Conservation (phyloP, 2,113 vertebrate genomes). For the Python bivittatus region DNA sequence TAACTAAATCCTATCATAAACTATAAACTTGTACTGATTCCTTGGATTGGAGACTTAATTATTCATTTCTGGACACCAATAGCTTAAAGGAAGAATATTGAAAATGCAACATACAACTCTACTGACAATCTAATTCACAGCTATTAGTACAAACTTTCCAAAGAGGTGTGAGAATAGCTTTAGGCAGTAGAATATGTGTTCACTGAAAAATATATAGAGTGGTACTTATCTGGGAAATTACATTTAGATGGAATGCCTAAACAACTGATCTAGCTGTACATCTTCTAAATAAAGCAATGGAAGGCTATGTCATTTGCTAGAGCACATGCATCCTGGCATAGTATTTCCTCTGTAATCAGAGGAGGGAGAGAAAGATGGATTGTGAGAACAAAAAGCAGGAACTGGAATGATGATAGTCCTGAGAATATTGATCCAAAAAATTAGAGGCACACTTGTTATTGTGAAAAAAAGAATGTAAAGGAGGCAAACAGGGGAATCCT, state of each 20-base stretch:
- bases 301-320: not conserved
- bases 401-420: not conserved
- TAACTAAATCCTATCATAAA: not conserved
- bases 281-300: not conserved
- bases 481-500: not conserved
- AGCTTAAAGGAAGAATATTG: not conserved
- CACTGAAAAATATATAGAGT: not conserved
- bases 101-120: not conserved
- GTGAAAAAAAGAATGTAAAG: not conserved
- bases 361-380: not conserved
- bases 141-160: not conserved
- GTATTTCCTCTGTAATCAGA: not conserved
- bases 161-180: not conserved
- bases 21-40: not conserved
- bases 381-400: not conserved
- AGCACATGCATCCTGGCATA: not conserved
- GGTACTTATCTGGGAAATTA: not conserved
- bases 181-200: not conserved
- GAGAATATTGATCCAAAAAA: not conserved
- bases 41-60: slow-evolving; percentile 2
- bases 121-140: not conserved
- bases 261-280: not conserved
- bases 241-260: not conserved
- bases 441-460: not conserved
- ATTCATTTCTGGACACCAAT: not conserved